Conservation (phyloP, 1,140 invertebrate genomes). For the Amyelois transitella region DNA sequence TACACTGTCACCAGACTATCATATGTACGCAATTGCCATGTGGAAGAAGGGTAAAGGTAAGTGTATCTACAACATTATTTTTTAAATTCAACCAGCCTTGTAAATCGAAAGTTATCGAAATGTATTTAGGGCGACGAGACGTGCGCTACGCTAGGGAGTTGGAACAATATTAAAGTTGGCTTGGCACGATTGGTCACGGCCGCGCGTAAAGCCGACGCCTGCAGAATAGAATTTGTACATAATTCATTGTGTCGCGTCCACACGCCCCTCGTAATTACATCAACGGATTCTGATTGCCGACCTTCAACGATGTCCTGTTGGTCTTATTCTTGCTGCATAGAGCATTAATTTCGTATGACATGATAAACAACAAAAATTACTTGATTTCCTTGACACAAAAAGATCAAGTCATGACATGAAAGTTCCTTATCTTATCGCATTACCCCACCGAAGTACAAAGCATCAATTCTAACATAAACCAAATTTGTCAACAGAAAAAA, state of each 20-base stretch:
- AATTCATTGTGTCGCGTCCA: conserved; percentile 40
- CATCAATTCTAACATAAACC: background rate
- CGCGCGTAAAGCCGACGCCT: conserved; percentile 30
- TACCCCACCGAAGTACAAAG: background rate
- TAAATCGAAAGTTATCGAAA: conserved; percentile 12
- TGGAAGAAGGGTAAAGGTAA: conserved; percentile 81
- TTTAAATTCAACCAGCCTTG: background rate
- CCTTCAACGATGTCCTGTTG: conserved; percentile 20
- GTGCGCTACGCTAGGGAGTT: conserved; percentile 18
- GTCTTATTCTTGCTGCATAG: too few relatives aligned
- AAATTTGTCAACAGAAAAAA: conserved; percentile 76
- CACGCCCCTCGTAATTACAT: conserved; percentile 27
- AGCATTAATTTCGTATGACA: too few relatives aligned
- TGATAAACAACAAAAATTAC: background rate
- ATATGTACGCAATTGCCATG: conserved; percentile 77
- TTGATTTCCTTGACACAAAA: background rate
- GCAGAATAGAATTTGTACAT: conserved; percentile 50
- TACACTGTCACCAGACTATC: conserved; percentile 61
- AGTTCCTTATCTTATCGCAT: background rate
- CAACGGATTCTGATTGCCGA: conserved; percentile 23
- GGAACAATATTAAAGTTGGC: conserved; percentile 41
- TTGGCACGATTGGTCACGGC: conserved; percentile 21
- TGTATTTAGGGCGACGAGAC: conserved; percentile 22
- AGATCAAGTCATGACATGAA: background rate
- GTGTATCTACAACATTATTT: conserved; percentile 27